Percentiles rank a stretch among this genome's conserved stretches.
phyloP scores from a whole-genome alignment of 1,140 invertebrate genomes.

The Drosophila kanapiae region DNA sequence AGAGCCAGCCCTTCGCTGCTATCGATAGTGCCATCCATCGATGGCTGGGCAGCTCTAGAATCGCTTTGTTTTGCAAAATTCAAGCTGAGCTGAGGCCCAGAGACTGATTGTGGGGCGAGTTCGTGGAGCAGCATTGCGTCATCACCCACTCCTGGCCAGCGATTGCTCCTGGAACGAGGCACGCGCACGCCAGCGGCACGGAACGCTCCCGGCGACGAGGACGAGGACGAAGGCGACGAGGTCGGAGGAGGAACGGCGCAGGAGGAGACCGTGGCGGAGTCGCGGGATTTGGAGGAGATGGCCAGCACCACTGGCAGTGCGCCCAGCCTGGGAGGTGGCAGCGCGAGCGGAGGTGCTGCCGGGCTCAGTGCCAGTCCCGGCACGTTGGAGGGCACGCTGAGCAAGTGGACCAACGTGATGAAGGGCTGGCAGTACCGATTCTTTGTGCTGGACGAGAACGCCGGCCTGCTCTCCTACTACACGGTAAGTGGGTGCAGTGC shows the following conservation, averaged over 20 bases:
- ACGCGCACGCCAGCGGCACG: constrained; percentile 8
- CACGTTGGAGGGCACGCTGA: constrained; percentile 98
- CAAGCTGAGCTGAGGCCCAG: constrained; percentile 21
- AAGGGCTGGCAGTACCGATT: constrained; percentile 99
- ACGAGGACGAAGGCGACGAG: constrained; percentile 18
- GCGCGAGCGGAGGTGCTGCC: constrained; percentile 6
- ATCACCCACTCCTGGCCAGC: constrained; percentile 26
- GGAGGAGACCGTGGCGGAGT: constrained; percentile 30
- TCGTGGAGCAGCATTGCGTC: constrained; percentile 36
- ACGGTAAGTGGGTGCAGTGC: constrained; percentile 90
- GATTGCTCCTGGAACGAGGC: constrained; percentile 8
- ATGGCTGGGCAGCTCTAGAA: constrained; percentile 7
- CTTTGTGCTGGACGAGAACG: constrained; percentile 99
- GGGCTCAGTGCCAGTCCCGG: constrained; percentile 29
- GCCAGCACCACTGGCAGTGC: constrained; percentile 46
- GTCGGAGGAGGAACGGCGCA: constrained; percentile 15
- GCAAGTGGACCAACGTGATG: constrained; percentile 99
- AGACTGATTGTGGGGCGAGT: constrained; percentile 26
- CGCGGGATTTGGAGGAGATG: constrained; percentile 34
- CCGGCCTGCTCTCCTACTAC: constrained; percentile 97
- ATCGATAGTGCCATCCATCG: constrained; percentile 9
- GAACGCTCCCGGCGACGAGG: constrained; percentile 21
- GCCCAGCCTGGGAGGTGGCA: constrained; percentile 21
- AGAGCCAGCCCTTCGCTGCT: background rate
- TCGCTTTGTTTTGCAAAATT: constrained; percentile 41